Base-by-base conservation (phyloP, 1,140 invertebrate genomes). In the Bombyx mandarina region DNA sequence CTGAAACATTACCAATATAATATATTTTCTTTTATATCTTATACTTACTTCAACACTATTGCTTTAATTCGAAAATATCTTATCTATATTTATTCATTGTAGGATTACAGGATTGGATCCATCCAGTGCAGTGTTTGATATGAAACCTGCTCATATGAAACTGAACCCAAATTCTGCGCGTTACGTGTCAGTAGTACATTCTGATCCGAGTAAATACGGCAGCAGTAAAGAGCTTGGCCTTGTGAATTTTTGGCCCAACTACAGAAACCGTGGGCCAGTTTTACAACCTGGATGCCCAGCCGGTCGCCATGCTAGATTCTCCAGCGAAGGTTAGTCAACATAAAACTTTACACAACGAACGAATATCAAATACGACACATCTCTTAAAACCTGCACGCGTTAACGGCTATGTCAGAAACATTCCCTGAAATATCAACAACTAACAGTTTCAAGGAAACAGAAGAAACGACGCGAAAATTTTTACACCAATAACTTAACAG, bases 221-320 rank as follows among this genome's bases (percentile, higher is more conserved):
- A 63, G 44, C 8, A 74, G 61, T 26, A 56, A 45, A 0, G 35
- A 68, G 2, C 43, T 69, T 6, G 83, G 83, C 0, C 75, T 71
- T 7, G 75, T 82, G 0, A 80, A 86, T 57, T 83, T 85, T 51
- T 86, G 82, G 81, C 76, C 83, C 0, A 86, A 86, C 54, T 84
- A 63, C 53, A 75, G 53, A 57, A 57, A 43, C 6, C 0, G 59
- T 2, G 71, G 75, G 1, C 56, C 58, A 0, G 71, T 81, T 1
- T 48, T 52, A 7, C 83, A 86, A 58, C 82, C 83, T 12, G 83
- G 82, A 1, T 86, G 83, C 56, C 51, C 53, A 8, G 54, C 49
- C 45, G 43, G 58, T 56, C 57, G 62, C 4, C 35, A 63, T 8
- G 61, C 63, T 1, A 64, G 64, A 10, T 80, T 86, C 58, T 72